These are phyloP conservation scores for Argynnis bischoffii DNA, from an alignment of 2,888 invertebrate species.

Conservation along the genomic window DNA sequence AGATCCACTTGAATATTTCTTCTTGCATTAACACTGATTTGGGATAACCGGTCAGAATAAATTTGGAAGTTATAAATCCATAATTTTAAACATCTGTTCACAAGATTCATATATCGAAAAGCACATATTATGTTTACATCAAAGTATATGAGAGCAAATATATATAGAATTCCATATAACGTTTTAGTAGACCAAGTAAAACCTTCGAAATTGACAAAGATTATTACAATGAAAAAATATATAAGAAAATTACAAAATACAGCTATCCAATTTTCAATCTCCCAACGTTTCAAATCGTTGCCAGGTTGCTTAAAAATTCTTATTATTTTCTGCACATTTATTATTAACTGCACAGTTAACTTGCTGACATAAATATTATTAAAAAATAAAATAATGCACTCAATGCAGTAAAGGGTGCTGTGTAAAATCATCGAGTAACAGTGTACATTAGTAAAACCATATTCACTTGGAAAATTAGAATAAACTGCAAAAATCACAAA, in stretches of 20 bases:
- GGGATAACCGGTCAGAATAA: not conserved
- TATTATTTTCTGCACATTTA: conserved; percentile 31
- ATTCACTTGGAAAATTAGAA: not conserved
- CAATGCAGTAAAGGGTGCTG: conserved; percentile 4
- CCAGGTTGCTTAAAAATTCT: not conserved
- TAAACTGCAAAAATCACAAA: conserved; percentile 14
- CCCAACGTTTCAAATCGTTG: conserved; percentile 23
- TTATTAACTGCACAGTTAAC: conserved; percentile 20
- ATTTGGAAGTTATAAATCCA: conserved; percentile 27
- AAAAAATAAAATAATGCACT: conserved; percentile 21
- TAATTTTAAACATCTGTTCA: conserved; percentile 7
- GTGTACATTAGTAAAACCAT: not conserved
- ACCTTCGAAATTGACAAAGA: not conserved
- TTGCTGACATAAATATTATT: conserved; percentile 23
- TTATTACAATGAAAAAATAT: not conserved
- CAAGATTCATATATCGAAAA: conserved; percentile 25
- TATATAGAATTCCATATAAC: conserved; percentile 5
- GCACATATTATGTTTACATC: conserved; percentile 32
- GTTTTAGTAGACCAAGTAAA: not conserved
- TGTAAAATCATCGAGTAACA: conserved; percentile 1
- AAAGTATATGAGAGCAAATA: conserved; percentile 18
- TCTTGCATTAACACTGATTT: not conserved
- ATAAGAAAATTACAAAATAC: not conserved
- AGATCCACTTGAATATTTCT: not conserved
- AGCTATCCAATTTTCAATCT: conserved; percentile 16